Evolutionary conservation across 2,888 invertebrate genomes (phyloP).

Genomic region (Chalcis sispes): DNA sequence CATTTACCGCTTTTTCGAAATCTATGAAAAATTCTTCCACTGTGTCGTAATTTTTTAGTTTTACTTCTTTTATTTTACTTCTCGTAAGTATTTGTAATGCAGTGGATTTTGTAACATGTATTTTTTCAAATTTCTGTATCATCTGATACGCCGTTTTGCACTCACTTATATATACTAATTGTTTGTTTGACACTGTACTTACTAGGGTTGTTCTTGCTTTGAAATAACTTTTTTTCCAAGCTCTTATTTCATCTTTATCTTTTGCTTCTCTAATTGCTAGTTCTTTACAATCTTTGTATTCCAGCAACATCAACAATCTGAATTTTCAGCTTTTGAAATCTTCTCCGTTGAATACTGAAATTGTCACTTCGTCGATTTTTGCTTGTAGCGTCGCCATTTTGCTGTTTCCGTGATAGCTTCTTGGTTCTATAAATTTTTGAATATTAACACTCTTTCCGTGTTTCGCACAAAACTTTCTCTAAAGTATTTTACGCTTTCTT

Average conservation of each 20-base stretch:
- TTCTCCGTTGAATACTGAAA: neutral
- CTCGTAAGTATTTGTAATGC: constrained; percentile 3
- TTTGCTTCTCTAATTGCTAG: neutral
- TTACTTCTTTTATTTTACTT: constrained; percentile 4
- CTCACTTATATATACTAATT: neutral
- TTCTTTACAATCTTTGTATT: constrained; percentile 15
- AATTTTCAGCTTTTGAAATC: neutral
- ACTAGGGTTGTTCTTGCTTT: neutral
- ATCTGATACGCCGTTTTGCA: neutral
- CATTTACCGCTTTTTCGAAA: neutral
- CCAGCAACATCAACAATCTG: neutral
- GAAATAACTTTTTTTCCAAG: neutral
- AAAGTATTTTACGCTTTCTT: too few species aligned
- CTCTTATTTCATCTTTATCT: neutral
- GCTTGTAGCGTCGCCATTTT: neutral
- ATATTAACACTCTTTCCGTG: too few species aligned
- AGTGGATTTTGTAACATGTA: neutral
- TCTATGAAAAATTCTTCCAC: neutral
- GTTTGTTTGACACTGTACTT: neutral
- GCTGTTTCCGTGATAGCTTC: too few species aligned
- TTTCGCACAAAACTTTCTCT: too few species aligned
- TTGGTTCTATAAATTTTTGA: too few species aligned
- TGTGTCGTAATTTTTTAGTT: constrained; percentile 3
- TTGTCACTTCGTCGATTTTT: neutral
- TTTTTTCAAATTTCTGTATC: constrained; percentile 2